Evolutionary conservation across 2,797 vertebrate species (phyloP).

Genomic region (Chrysolophus pictus): DNA sequence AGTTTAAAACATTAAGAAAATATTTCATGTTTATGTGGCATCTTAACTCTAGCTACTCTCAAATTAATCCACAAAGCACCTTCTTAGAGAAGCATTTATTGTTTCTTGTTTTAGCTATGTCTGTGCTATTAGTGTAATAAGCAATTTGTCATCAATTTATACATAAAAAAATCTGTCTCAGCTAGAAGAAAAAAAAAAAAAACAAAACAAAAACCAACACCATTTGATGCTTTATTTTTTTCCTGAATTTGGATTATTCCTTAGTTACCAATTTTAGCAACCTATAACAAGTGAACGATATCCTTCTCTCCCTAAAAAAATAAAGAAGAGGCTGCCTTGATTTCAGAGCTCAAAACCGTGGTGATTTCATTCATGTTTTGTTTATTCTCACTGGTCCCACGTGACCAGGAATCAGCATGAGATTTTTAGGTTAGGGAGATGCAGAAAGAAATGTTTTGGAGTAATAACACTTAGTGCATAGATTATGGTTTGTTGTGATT

Average conservation of each 20-base stretch:
- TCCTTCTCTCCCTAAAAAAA: not conserved
- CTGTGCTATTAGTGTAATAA: not conserved
- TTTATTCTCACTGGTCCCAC: not conserved
- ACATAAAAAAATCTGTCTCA: not conserved
- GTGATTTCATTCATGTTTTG: not conserved
- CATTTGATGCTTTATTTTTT: not conserved
- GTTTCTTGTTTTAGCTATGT: not conserved
- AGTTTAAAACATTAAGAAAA: not conserved
- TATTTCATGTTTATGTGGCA: slow-evolving; percentile 7
- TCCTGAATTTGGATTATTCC: not conserved
- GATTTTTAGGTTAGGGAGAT: not conserved
- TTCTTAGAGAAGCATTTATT: not conserved
- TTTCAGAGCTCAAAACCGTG: not conserved
- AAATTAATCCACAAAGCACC: not conserved
- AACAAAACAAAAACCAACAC: not conserved
- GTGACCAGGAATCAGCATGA: not conserved
- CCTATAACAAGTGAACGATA: not conserved
- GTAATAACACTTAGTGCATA: not conserved
- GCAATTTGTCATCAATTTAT: not conserved
- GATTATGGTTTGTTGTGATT: not conserved
- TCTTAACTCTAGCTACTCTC: not conserved
- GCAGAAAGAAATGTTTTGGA: not conserved
- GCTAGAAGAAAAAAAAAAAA: not conserved
- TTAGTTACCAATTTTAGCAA: not conserved
- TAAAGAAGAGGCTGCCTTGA: not conserved